Evolutionary conservation across 2,797 vertebrate genomes (phyloP).

Genomic region (Periophthalmus magnuspinnatus): DNA sequence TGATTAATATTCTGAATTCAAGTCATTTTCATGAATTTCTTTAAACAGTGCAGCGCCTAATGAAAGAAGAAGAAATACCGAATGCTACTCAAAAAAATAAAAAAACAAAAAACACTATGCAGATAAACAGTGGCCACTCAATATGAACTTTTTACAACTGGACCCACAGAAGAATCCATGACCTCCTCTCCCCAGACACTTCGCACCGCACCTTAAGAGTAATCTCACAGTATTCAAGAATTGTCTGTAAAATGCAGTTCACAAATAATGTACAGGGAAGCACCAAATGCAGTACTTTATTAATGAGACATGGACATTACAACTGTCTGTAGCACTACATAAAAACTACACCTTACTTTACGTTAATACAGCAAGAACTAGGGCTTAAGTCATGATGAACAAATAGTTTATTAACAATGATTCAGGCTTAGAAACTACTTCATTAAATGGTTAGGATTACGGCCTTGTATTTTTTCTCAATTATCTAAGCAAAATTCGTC

Average conservation of each 20-base stretch:
- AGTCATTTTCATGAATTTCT: neutral
- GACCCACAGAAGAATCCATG: neutral
- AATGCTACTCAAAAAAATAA: neutral
- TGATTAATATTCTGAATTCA: neutral
- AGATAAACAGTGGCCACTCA: neutral
- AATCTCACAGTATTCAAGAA: conserved; percentile 1
- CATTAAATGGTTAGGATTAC: too few species aligned
- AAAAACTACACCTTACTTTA: too few species aligned
- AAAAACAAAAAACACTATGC: conserved; percentile 4
- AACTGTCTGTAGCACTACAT: too few species aligned
- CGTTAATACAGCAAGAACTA: too few species aligned
- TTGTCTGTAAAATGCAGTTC: neutral
- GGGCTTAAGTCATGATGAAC: too few species aligned
- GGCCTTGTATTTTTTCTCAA: too few species aligned
- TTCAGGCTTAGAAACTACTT: too few species aligned
- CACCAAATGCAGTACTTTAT: neutral
- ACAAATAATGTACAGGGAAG: neutral
- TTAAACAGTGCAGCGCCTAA: neutral
- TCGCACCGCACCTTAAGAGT: neutral
- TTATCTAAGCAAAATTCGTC: too few species aligned
- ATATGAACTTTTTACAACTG: neutral
- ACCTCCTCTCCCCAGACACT: conserved; percentile 6
- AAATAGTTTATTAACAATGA: too few species aligned
- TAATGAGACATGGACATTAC: too few species aligned
- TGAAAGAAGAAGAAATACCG: neutral